Evolutionary conservation across 2,888 invertebrate species (phyloP).

Genomic region (Hololepta plana): DNA sequence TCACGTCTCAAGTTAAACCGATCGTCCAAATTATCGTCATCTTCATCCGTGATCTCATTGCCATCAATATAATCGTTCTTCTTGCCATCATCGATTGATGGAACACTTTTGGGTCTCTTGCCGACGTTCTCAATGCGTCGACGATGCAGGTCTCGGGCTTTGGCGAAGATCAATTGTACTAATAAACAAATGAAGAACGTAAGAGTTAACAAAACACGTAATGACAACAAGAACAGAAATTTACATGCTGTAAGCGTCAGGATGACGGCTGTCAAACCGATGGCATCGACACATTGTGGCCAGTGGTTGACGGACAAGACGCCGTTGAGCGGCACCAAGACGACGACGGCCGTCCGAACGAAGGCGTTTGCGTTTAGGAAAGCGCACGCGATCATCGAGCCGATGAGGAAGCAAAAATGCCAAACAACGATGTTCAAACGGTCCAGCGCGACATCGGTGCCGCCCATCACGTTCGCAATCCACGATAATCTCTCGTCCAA

Average conservation of each 20-base stretch:
- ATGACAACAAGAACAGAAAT: slow-evolving; percentile 2
- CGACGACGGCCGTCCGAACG: slow-evolving; percentile 18
- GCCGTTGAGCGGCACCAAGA: slow-evolving; percentile 21
- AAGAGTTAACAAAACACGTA: not conserved
- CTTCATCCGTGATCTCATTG: no score
- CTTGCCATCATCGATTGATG: no score
- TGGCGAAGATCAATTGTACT: slow-evolving; percentile 3
- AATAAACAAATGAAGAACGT: slow-evolving; percentile 3
- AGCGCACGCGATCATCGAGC: slow-evolving; percentile 23
- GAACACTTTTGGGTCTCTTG: no score
- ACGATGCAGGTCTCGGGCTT: no score
- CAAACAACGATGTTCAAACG: slow-evolving; percentile 19
- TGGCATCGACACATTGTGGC: slow-evolving; percentile 15
- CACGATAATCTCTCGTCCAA: slow-evolving; percentile 23
- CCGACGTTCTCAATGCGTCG: no score
- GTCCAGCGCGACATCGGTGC: slow-evolving; percentile 23
- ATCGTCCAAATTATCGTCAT: no score
- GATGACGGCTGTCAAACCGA: no score
- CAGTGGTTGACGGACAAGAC: slow-evolving; percentile 17
- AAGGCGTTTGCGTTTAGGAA: slow-evolving; percentile 19
- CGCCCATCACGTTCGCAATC: slow-evolving; percentile 23
- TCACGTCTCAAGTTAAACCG: no score
- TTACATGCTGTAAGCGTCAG: not conserved
- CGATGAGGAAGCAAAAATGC: slow-evolving; percentile 20
- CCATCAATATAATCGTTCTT: no score